Evolutionary conservation across 2,113 vertebrate species (phyloP), one percentile per base, ranked within the genome.

Genomic region (Stegastes partitus): DNA sequence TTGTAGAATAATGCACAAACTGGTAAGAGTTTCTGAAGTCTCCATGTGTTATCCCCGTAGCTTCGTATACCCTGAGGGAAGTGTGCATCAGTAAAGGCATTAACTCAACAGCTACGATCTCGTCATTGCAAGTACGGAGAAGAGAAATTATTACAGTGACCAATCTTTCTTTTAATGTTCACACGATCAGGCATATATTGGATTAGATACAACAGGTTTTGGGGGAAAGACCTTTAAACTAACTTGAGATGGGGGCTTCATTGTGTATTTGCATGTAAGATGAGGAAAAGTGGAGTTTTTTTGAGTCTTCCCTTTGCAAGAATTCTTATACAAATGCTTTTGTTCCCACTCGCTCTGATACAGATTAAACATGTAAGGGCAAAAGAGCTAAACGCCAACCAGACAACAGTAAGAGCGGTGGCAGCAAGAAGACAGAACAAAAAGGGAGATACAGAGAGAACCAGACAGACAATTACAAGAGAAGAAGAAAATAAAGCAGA

Each of bases 391-490:
- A 37, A 47, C 26, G 44, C 58, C 47, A 70, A 62, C 49, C 2
- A 18, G 44, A 21, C 2, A 34, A 64, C 3, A 34, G 14, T 3
- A 59, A 45, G 25, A 47, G 10, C 14, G 28, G 54, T 51, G 47
- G 39, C 56, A 83, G 61, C 47, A 54, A 49, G 57, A 71, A 49
- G 67, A 58, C 26, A 18, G 53, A 62, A 67, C 26, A 51, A 56
- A 61, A 77, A 62, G 19, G 61, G 23, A 73, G 79, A 26, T 23
- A 82, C 63, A 64, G 62, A 58, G 26, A 70, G 77, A 84, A 75
- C 18, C 55, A 87, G 87, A 84, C 79, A 87, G 82, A 90, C 79
- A 88, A 90, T 90, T 87, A 87, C 50, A 14, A 74, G 72, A 82
- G 58, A 76, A 69, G 0, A 62, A 67, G 76, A 72, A 85, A 85